phyloP scores from a whole-genome alignment of 30 jellyfish, hydroid and myxozoan genomes.

The Chrysaora quinquecirrha region DNA sequence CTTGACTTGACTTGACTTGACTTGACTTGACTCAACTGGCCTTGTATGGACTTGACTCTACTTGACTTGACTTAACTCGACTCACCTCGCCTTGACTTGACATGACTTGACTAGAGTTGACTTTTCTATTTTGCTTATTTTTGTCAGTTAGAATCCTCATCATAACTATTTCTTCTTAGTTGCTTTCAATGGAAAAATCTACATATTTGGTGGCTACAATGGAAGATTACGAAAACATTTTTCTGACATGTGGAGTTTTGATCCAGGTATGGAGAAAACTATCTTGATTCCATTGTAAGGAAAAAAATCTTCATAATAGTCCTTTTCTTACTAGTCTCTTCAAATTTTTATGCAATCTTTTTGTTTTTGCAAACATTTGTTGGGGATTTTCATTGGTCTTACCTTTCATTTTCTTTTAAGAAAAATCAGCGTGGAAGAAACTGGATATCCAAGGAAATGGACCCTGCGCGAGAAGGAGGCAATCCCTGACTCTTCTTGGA shows the following conservation, averaged over 20 bases:
- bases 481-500: constrained; percentile 54
- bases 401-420: constrained; percentile 8
- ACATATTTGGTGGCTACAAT: constrained; percentile 72
- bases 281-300: background rate
- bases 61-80: too few relatives aligned
- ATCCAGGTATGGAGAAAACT: constrained; percentile 66
- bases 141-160: too few relatives aligned
- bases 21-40: too few relatives aligned
- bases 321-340: too few relatives aligned
- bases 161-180: constrained; percentile 16
- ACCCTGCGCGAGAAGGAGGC: constrained; percentile 79
- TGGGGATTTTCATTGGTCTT: too few relatives aligned
- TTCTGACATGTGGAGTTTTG: constrained; percentile 65
- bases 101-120: too few relatives aligned
- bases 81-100: too few relatives aligned
- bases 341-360: too few relatives aligned
- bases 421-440: constrained; percentile 38
- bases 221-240: constrained; percentile 46
- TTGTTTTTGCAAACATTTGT: background rate
- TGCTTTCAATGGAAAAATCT: constrained; percentile 22
- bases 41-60: too few relatives aligned
- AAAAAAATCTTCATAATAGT: too few relatives aligned
- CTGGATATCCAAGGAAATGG: constrained; percentile 31
- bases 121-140: too few relatives aligned
- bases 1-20: too few relatives aligned